Evolutionary conservation across 2,797 vertebrate species (phyloP).

Genomic region (Parambassis ranga): DNA sequence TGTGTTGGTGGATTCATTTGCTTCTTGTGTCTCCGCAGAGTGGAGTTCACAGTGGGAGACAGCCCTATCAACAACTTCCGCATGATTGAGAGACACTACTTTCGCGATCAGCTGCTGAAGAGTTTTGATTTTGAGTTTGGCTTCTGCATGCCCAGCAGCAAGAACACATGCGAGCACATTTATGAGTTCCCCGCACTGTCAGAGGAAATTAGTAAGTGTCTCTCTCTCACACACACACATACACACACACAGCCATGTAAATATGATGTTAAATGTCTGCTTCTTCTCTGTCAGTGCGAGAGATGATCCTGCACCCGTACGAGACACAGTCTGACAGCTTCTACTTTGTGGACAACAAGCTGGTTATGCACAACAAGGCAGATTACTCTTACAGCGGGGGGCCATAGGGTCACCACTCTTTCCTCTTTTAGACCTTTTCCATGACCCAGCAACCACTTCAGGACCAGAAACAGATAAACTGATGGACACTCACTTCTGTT

Average conservation of each 20-base stretch:
- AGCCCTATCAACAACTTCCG: conserved; percentile 97
- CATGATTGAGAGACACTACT: conserved; percentile 99
- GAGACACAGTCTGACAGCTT: conserved; percentile 99
- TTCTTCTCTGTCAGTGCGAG: conserved; percentile 81
- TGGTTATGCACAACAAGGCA: conserved; percentile 99
- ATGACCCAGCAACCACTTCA: conserved; percentile 37
- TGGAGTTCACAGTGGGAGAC: conserved; percentile 98
- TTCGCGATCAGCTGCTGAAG: conserved; percentile 93
- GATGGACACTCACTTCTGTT: conserved; percentile 51
- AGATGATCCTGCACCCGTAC: conserved; percentile 95
- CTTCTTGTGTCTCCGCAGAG: conserved; percentile 74
- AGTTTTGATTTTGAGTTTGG: conserved; percentile 98
- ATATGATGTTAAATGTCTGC: conserved; percentile 11
- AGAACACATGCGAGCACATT: conserved; percentile 98
- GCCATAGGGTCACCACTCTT: conserved; percentile 74
- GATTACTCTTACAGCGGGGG: conserved; percentile 98
- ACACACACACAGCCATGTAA: background rate
- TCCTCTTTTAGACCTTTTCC: conserved; percentile 47
- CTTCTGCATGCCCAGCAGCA: conserved; percentile 99
- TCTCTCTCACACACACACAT: background rate
- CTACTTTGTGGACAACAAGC: conserved; percentile 99
- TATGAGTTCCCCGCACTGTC: conserved; percentile 96
- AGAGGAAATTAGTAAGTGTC: conserved; percentile 92
- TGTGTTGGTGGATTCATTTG: background rate
- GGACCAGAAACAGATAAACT: conserved; percentile 56